Evolutionary conservation across 2,797 vertebrate species (phyloP), one percentile per base, ranked within the genome.

Genomic region (Macropus fuliginosus): DNA sequence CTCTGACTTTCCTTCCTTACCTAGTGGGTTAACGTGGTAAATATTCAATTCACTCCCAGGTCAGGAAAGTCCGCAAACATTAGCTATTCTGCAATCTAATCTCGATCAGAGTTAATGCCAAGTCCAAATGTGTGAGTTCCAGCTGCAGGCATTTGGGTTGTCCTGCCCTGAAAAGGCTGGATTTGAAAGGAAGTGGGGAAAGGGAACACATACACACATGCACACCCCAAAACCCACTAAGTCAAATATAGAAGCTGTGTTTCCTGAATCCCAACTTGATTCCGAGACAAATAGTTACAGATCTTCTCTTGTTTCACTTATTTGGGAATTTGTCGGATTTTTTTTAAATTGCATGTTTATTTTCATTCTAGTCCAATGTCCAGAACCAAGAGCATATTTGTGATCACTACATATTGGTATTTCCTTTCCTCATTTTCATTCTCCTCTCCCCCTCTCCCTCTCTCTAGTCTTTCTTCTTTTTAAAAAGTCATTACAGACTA

Each of bases 371-470:
- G 91, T 91, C 91, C 91, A 94, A 16, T 24, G n/a, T 50, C 46
- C 55, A 89, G 56, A 91, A 91, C n/a, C 56, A 90, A 62, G 74
- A 74, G 29, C 40, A 95, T 87, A 57, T 54, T 89, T 55, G 90
- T 34, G 59, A 94, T 24, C 50, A 40, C 24, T 21, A 93, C 34
- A 56, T 90, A 28, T 11, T 57, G 66, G 10, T 54, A 93, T 94
- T 94, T 93, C 92, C 90, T 93, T 95, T 62, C 57, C 9, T 92
- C 52, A n/a, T 55, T 91, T n/a, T 56, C 74, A 50, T 92, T 74
- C n/a, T 92, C 52, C 14, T 62, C n/a, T 81, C 40, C 40, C 28
- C 24, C 57, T n/a, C n/a, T 87, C n/a, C 34, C 52, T 87, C 27
- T 87, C 34, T 89, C 16, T 46, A 28, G 46, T 34, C 27, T 81